These are phyloP conservation scores for Amblyopsis rosae DNA, from an alignment of 2,113 vertebrate genomes.

Conservation along the genomic window DNA sequence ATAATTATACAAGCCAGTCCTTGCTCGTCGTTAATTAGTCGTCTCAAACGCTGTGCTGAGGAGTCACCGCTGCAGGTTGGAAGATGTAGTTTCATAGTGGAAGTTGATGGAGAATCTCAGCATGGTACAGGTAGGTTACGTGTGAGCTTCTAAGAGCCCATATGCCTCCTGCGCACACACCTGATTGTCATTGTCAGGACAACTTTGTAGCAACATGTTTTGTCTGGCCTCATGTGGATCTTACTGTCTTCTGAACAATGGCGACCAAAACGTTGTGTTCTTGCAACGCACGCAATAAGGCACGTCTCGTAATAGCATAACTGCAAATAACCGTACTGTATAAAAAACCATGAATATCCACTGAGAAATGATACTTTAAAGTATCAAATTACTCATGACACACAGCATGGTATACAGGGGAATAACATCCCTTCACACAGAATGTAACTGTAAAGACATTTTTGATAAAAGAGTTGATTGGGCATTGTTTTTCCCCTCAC, in stretches of 20 bases:
- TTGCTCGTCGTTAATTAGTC: slow-evolving; percentile 70
- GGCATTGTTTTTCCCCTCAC: too few relatives aligned
- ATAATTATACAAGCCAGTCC: slow-evolving; percentile 71
- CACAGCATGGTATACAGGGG: too few relatives aligned
- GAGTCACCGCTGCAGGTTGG: slow-evolving; percentile 50
- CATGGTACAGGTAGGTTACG: slow-evolving; percentile 34
- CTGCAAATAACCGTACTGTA: too few relatives aligned
- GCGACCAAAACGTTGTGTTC: background rate
- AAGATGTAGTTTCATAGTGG: slow-evolving; percentile 46
- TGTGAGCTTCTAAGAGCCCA: slow-evolving; percentile 51
- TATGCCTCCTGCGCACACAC: slow-evolving; percentile 49
- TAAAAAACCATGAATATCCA: too few relatives aligned
- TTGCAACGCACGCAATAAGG: background rate
- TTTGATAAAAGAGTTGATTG: too few relatives aligned
- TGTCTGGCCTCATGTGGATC: slow-evolving; percentile 30
- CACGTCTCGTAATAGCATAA: too few relatives aligned
- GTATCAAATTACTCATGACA: too few relatives aligned
- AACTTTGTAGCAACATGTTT: slow-evolving; percentile 46
- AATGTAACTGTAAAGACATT: too few relatives aligned
- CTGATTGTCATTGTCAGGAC: slow-evolving; percentile 56
- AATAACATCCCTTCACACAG: too few relatives aligned
- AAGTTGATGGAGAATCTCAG: slow-evolving; percentile 65
- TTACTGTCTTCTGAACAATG: background rate
- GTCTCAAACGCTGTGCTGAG: slow-evolving; percentile 42
- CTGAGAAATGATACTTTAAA: too few relatives aligned